Evolutionary conservation across 2,797 vertebrate species (phyloP).

Genomic region (Hirundo rustica): DNA sequence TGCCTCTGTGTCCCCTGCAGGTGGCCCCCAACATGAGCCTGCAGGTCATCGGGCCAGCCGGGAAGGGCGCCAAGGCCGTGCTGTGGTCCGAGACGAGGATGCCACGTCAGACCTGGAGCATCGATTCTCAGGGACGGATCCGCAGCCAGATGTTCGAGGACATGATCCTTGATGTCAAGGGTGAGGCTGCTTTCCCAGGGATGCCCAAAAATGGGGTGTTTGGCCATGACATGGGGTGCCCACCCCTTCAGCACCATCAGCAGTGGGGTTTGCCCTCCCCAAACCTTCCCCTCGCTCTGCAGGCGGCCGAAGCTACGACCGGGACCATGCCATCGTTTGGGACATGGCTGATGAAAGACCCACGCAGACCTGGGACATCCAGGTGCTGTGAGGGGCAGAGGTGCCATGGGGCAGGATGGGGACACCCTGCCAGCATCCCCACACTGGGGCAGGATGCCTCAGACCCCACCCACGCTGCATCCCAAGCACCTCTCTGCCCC

Average conservation of each 20-base stretch:
- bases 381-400: slow-evolving; percentile 75
- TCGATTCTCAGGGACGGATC: slow-evolving; percentile 80
- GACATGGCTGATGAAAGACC: slow-evolving; percentile 75
- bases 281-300: not conserved
- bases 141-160: slow-evolving; percentile 85
- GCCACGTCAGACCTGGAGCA: slow-evolving; percentile 87
- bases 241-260: not conserved
- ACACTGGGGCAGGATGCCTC: accelerated
- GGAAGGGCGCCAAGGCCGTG: slow-evolving; percentile 84
- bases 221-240: accelerated
- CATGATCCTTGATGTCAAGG: slow-evolving; percentile 89
- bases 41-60: slow-evolving; percentile 88
- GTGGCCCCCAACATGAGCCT: slow-evolving; percentile 85
- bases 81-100: slow-evolving; percentile 88
- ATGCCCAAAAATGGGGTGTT: accelerated
- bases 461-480: accelerated
- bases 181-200: slow-evolving; percentile 65
- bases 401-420: not conserved
- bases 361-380: slow-evolving; percentile 86
- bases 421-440: not conserved
- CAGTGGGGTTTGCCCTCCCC: not conserved
- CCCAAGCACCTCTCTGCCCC: not conserved
- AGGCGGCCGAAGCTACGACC: slow-evolving; percentile 90
- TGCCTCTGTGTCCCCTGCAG: slow-evolving; percentile 57
- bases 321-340: slow-evolving; percentile 86